phyloP scores from a whole-genome alignment of 2,797 vertebrate genomes.

The Clarias platycephalus region DNA sequence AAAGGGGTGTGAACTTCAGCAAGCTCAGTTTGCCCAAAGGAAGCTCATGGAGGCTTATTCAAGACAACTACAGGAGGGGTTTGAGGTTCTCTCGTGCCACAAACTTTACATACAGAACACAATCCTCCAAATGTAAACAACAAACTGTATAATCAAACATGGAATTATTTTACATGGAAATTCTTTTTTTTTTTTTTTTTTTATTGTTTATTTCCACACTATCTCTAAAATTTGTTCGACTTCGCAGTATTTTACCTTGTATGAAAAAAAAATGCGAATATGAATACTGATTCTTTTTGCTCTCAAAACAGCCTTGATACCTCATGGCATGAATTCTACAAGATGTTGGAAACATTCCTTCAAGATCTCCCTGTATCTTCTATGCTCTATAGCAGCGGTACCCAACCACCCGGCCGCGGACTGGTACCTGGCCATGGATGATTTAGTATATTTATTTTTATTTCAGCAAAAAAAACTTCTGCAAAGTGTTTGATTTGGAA shows the following conservation, averaged over 20 bases:
- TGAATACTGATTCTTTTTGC: neutral
- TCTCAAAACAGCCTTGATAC: neutral
- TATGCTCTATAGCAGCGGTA: neutral
- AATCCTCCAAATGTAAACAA: neutral
- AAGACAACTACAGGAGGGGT: neutral
- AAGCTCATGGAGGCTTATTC: constrained; percentile 14
- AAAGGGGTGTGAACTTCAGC: constrained; percentile 30
- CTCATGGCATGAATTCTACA: neutral
- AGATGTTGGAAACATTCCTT: neutral
- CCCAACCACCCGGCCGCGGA: too few species aligned
- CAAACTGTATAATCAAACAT: neutral
- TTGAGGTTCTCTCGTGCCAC: neutral
- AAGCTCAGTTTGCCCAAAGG: constrained; percentile 18
- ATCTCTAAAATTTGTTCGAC: neutral
- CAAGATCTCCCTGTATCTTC: too few species aligned
- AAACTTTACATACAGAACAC: neutral
- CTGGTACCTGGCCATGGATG: too few species aligned
- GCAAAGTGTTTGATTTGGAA: too few species aligned
- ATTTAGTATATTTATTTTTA: too few species aligned
- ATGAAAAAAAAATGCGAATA: neutral
- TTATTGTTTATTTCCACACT: neutral
- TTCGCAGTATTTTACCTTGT: neutral
- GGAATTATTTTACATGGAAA: neutral
- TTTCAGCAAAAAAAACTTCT: too few species aligned
- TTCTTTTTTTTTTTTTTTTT: neutral